Base-by-base conservation (phyloP, 2,113 vertebrate species). In the Ciconia stormi region DNA sequence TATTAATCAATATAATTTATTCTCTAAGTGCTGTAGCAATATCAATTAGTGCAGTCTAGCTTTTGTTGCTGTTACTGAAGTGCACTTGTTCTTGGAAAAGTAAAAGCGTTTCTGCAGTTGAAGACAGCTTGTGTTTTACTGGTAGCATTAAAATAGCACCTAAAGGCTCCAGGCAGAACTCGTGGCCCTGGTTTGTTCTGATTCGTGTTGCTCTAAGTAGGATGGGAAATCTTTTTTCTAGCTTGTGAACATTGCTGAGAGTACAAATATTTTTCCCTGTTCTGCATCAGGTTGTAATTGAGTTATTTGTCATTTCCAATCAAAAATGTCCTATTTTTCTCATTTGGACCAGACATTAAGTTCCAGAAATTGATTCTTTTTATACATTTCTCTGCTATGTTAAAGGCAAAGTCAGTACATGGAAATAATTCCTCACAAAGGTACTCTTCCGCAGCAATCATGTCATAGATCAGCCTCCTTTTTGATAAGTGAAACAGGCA, bases 161-260 rank as follows among this genome's bases (percentile, higher is more conserved):
- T 69, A 11, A 47, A 30, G 6, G 21, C 12, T 76, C 13, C 22
- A 16, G 38, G n/a, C 21, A 58, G 49, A 65, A 74, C 27, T 42
- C 0, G 0, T 40, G 32, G 49, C 26, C 47, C 22, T 38, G n/a
- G 5, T 25, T 71, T 32, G 19, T 66, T 91, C 50, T 76, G 38
- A 19, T 44, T 8, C 3, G 1, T 0, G 0, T 47, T 49, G 11
- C 19, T 90, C 29, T 22, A 26, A 63, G 22, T 14, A 50, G 21
- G 19, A 36, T n/a, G 13, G 29, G 29, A 82, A 90, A 59, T 23
- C 50, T 3, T 23, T 93, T 74, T 92, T 90, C 44, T 63, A 23
- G 8, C 9, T 93, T 63, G n/a, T 52, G 56, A 85, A 76, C 5
- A 16, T 26, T 88, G 56, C n/a, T 80, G n/a, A 67, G 21, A 77